Base-by-base conservation (phyloP, 1,140 invertebrate species). In the Prorops nasuta region DNA sequence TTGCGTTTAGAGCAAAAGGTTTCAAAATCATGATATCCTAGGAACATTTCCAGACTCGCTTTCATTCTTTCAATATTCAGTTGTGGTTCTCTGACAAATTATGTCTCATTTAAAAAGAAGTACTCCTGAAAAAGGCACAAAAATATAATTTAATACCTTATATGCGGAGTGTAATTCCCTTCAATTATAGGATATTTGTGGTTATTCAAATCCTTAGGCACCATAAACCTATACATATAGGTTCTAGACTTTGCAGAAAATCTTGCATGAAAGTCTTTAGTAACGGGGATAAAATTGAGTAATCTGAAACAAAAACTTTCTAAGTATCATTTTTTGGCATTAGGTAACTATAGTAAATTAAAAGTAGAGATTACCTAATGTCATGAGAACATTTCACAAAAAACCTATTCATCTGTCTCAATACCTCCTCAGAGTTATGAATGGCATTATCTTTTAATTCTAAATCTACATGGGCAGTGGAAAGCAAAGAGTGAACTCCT, bases 401-500 rank as follows among this genome's bases (percentile, higher is more conserved):
- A 55, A 80, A 82, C 49, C 78, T 78, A 71, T 88, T 89, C 3
- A 87, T 55, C 22, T 64, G 51, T 28, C 54, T 60, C 3, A 78
- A 74, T 32, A 86, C 53, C 2, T 39, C 32, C n/a, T n/a, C n/a
- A 0, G 79, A 66, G 40, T 82, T 63, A 58, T 81, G 85, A n/a
- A 79, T 63, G 4, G 39, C 36, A 14, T 74, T 54, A 47, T 78
- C 73, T 16, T 43, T 53, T 38, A 74, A 77, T 17, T 77, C 58
- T 48, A 89, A 51, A 51, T 88, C 84, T 49, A 86, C 77, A 56
- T 88, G 86, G 20, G 81, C 81, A 14, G 80, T 79, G 12, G 80
- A 71, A 56, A 79, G 78, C 9, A 88, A 59, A 2, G 85, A 85
- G 73, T 89, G 86, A 4, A 89, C 87, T 46, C 86, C 87, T 8